Evolutionary conservation across 2,888 invertebrate species (phyloP).

Genomic region (Eurytoma californica): DNA sequence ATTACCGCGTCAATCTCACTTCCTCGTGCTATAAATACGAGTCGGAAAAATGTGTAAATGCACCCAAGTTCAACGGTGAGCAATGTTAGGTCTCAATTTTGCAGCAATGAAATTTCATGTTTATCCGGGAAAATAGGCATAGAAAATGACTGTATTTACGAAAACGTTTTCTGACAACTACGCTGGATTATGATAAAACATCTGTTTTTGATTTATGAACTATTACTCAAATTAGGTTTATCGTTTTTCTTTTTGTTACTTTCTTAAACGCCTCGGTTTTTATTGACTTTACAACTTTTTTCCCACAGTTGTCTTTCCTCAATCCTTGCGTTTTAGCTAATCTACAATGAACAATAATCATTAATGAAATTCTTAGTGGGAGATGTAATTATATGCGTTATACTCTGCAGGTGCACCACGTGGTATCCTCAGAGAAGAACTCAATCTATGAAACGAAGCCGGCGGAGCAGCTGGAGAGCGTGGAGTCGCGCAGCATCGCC

Average conservation of each 20-base stretch:
- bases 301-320: neutral
- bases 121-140: neutral
- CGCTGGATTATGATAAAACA: no score
- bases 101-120: neutral
- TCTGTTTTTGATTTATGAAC: no score
- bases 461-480: constrained; percentile 58
- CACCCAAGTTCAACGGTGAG: neutral
- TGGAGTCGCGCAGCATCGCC: constrained; percentile 56
- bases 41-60: constrained; percentile 1
- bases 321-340: neutral
- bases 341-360: no score
- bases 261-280: no score
- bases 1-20: neutral
- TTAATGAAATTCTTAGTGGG: no score
- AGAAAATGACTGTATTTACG: neutral
- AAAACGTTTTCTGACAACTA: neutral
- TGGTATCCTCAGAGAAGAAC: constrained; percentile 58
- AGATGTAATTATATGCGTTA: neutral
- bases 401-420: constrained; percentile 59
- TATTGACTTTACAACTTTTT: no score
- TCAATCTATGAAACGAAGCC: constrained; percentile 61
- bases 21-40: neutral
- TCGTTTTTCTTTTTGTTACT: no score
- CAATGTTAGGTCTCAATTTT: neutral
- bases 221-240: no score